Base-by-base conservation (phyloP, 2,888 invertebrate species). In the Lycaena phlaeas region DNA sequence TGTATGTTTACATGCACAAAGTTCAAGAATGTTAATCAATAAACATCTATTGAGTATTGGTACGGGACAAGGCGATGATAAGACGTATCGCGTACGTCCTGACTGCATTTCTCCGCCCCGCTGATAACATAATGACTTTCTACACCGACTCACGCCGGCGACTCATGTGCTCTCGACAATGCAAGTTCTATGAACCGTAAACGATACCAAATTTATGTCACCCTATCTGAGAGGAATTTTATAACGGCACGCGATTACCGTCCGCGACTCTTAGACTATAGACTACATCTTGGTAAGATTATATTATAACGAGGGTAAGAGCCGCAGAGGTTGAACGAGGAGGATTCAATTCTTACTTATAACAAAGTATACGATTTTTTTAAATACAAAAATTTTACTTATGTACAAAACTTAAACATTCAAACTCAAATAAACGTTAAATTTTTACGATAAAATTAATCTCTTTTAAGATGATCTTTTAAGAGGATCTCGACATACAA, bases 121-220 rank as follows among this genome's bases (percentile, higher is more conserved):
- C 62, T 18, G 78, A 79, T 81, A 81, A 70, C 63, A 61, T 71
- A 77, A 78, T 67, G 73, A 75, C 74, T 73, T 68, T 66, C 64
- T 45, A 69, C 67, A 74, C 75, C 72, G 76, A 72, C 72, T 74
- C 71, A 70, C 68, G 59, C 57, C 55, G 61, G 54, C 50, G 61
- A 62, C 64, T 62, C 52, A 61, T 66, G 69, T 70, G 66, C 60
- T 54, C 51, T 55, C 41, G 49, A 43, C 52, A 55, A 58, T 53
- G 54, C 51, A 69, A 74, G 78, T 79, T 79, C 79, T 69, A 70
- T 75, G 79, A 79, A 79, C 78, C 72, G 66, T 59, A 55, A 53
- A 50, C 58, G 74, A 78, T 76, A 78, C 59, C 61, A 64, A 67
- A 78, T 76, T 72, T 71, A 70, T 79, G 81, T 77, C 81, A 75